These are phyloP conservation scores for Caenorhabditis tropicalis DNA, from an alignment of 1,140 invertebrate genomes.

Conservation along the genomic window DNA sequence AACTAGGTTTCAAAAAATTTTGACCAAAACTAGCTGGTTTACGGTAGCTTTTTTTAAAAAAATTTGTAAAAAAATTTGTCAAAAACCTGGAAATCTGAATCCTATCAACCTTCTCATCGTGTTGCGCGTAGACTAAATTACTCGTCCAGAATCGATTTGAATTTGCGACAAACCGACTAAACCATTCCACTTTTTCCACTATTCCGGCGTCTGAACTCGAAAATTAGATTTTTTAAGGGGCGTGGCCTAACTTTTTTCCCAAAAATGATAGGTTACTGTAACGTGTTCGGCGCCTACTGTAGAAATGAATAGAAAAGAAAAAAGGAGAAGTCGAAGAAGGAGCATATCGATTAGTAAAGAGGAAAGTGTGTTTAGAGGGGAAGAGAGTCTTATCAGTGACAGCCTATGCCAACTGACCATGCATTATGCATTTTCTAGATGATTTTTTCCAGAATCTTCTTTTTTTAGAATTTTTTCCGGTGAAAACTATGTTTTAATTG, in stretches of 20 bases:
- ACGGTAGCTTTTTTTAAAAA: too few relatives aligned
- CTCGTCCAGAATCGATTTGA: conserved; percentile 31
- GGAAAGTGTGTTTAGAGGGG: neutral
- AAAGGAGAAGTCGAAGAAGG: neutral
- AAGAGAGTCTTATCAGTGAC: neutral
- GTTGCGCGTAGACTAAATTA: neutral
- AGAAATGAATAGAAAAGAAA: neutral
- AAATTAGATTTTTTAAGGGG: neutral
- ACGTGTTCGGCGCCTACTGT: neutral
- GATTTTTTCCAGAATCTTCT: too few relatives aligned
- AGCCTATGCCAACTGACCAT: too few relatives aligned
- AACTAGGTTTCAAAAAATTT: too few relatives aligned
- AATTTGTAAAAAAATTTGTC: too few relatives aligned
- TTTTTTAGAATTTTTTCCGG: too few relatives aligned
- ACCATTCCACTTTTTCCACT: conserved; percentile 22
- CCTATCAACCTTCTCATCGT: neutral
- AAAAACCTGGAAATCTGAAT: conserved; percentile 2
- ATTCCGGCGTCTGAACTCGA: neutral
- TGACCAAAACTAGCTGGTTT: too few relatives aligned
- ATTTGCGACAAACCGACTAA: neutral
- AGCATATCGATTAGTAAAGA: conserved; percentile 12
- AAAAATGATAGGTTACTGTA: conserved; percentile 24
- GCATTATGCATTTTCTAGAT: too few relatives aligned
- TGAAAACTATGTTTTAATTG: too few relatives aligned
- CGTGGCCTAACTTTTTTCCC: conserved; percentile 20